Percentiles rank a stretch among this genome's conserved stretches.
These are phyloP conservation scores for Oncorhynchus kisutch DNA, from an alignment of 2,113 vertebrate species.

Conservation along the genomic window DNA sequence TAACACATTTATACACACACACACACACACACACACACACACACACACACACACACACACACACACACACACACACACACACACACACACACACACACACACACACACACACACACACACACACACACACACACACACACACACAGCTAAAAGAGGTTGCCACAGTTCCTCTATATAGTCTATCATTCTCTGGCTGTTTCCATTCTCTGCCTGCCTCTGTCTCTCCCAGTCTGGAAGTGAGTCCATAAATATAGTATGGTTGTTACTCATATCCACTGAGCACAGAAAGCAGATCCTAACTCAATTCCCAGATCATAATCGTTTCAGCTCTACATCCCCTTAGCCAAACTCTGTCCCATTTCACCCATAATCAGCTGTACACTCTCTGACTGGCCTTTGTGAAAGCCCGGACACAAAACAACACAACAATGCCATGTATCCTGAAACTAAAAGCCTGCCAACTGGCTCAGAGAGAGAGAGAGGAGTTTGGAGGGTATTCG, in stretches of 20 bases:
- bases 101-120: background rate
- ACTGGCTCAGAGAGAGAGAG: constrained; percentile 32
- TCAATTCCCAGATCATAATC: background rate
- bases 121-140: background rate
- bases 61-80: no score
- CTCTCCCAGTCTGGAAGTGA: constrained; percentile 4
- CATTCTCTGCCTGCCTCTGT: background rate
- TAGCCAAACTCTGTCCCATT: no score
- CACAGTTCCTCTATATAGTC: background rate
- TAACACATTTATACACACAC: background rate
- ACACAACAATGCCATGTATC: background rate
- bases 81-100: no score
- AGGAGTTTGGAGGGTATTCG: constrained; percentile 55
- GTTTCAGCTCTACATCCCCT: background rate
- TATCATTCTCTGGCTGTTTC: constrained; percentile 4
- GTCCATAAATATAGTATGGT: background rate
- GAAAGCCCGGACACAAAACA: background rate
- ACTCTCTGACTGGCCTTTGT: background rate
- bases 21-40: no score
- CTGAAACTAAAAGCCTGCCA: constrained; percentile 37
- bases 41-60: no score
- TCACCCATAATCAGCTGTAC: background rate
- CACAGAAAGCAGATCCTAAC: background rate
- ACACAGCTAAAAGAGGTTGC: no score
- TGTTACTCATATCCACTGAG: background rate